Evolutionary conservation across 2,888 invertebrate genomes (phyloP).

Genomic region (Agrypnus murinus): DNA sequence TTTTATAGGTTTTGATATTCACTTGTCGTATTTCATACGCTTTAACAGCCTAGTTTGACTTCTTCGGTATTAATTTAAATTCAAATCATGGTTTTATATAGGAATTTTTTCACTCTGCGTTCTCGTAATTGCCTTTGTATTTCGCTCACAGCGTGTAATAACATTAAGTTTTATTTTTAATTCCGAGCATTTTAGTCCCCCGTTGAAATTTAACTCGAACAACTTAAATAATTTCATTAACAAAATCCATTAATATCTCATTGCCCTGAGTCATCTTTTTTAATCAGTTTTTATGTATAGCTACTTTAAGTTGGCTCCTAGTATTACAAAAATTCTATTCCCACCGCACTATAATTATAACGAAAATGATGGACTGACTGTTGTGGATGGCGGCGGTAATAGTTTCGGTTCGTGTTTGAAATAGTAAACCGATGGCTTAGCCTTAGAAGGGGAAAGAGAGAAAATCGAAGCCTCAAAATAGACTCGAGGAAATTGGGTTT

Average conservation of each 20-base stretch:
- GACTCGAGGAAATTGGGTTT: conserved; percentile 10
- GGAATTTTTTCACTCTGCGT: conserved; percentile 20
- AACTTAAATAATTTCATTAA: conserved; percentile 24
- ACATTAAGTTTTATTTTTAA: conserved; percentile 21
- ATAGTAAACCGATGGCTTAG: not conserved
- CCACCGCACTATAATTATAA: conserved; percentile 22
- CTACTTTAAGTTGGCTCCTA: conserved; percentile 5
- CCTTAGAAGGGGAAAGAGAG: not conserved
- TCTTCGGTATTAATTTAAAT: conserved; percentile 39
- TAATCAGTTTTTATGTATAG: conserved; percentile 11
- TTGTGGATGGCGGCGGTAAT: not conserved
- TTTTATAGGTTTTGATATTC: conserved; percentile 35
- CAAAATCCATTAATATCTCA: conserved; percentile 12
- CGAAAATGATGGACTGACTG: conserved; percentile 9
- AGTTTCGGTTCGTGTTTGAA: conserved; percentile 20
- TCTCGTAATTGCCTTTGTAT: conserved; percentile 21
- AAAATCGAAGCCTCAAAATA: conserved; percentile 11
- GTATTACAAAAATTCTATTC: conserved; percentile 24
- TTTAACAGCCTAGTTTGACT: conserved; percentile 40
- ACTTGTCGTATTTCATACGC: conserved; percentile 38
- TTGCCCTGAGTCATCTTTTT: conserved; percentile 33
- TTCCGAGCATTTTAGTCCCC: not conserved
- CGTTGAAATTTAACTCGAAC: not conserved
- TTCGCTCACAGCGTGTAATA: conserved; percentile 18
- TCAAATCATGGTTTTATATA: conserved; percentile 32